Evolutionary conservation across 2,113 vertebrate species (phyloP).

Genomic region (Galbula dea): DNA sequence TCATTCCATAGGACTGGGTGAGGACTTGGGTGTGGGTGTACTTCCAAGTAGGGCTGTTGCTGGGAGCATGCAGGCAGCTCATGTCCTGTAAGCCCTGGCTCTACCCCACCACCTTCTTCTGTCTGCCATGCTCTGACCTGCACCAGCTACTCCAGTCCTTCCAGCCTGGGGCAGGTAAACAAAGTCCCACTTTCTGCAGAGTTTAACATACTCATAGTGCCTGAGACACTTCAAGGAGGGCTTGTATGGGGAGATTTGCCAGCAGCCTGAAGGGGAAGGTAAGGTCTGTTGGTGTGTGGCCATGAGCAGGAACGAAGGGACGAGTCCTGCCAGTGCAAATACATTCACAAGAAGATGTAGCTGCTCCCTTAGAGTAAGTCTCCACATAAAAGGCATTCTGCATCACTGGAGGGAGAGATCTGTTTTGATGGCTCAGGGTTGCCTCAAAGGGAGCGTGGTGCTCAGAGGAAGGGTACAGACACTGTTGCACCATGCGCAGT

Average conservation of each 20-base stretch:
- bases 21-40: rapidly evolving
- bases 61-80: rapidly evolving
- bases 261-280: not conserved
- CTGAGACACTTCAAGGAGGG: not conserved
- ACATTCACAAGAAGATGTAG: not conserved
- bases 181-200: not conserved
- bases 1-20: not conserved
- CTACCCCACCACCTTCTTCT: not conserved
- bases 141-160: not conserved
- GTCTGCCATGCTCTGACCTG: not conserved
- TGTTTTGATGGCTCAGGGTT: not conserved
- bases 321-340: not conserved
- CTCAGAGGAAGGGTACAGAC: rapidly evolving
- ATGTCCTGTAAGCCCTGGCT: not conserved
- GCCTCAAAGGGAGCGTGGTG: rapidly evolving
- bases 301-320: not conserved
- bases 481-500: rapidly evolving
- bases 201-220: rapidly evolving
- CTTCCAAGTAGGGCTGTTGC: not conserved
- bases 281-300: not conserved
- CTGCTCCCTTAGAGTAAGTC: not conserved
- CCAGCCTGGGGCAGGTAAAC: not conserved
- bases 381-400: not conserved
- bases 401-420: not conserved
- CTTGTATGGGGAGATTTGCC: not conserved